Evolutionary conservation across 2,797 vertebrate species (phyloP).

Genomic region (Acridotheres tristis): DNA sequence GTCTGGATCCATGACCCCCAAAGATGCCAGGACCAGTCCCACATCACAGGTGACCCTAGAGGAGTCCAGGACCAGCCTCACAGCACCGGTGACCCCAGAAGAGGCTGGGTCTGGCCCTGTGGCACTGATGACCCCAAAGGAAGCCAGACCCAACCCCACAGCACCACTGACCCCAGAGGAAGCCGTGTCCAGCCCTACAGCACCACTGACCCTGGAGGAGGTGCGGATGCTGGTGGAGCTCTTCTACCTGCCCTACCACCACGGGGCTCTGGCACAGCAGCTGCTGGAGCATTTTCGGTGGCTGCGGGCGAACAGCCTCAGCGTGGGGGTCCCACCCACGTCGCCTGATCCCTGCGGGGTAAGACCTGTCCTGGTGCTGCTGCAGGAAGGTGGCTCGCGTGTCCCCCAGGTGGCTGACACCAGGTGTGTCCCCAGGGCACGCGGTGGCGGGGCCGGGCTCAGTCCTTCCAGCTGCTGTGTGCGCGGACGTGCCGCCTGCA

Average conservation of each 20-base stretch:
- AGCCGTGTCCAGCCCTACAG: background rate
- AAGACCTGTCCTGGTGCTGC: background rate
- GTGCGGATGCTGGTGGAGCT: constrained; percentile 84
- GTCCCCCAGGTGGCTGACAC: background rate
- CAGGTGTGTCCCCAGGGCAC: constrained; percentile 52
- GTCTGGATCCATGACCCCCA: background rate
- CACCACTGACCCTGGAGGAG: constrained; percentile 75
- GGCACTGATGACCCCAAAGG: background rate
- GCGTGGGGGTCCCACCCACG: constrained; percentile 75
- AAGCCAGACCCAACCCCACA: background rate
- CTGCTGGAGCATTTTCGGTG: constrained; percentile 85
- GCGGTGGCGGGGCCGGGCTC: constrained; percentile 78
- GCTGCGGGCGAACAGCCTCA: constrained; percentile 82
- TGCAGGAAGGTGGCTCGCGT: accelerated
- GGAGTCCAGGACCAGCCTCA: background rate
- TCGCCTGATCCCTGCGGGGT: constrained; percentile 75
- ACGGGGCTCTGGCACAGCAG: constrained; percentile 77
- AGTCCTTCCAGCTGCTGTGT: constrained; percentile 78
- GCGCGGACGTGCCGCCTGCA: constrained; percentile 79
- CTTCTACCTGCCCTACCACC: constrained; percentile 86
- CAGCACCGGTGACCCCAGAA: accelerated
- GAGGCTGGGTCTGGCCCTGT: background rate
- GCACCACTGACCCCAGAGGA: background rate
- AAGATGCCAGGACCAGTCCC: too few relatives aligned
- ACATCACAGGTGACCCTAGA: too few relatives aligned